Evolutionary conservation across 2,113 vertebrate genomes (phyloP).

Genomic region (Perca fluviatilis): DNA sequence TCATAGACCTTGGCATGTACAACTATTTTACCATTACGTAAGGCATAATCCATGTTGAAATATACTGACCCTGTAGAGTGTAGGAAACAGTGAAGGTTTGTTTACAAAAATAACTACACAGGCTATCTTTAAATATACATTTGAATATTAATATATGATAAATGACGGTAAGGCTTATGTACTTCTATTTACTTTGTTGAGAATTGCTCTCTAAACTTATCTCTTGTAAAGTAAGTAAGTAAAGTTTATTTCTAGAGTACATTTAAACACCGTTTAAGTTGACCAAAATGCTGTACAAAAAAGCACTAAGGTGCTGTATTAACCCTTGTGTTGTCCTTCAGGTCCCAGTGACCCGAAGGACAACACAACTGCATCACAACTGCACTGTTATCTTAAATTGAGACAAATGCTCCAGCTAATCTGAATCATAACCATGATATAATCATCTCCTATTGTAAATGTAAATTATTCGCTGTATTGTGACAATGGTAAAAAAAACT

Average conservation of each 20-base stretch:
- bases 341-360: too few relatives aligned
- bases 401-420: constrained; percentile 15
- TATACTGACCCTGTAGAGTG: neutral
- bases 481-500: constrained; percentile 19
- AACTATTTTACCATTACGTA: neutral
- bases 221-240: too few relatives aligned
- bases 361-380: neutral
- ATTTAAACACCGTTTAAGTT: too few relatives aligned
- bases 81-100: too few relatives aligned
- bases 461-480: constrained; percentile 28
- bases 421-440: neutral
- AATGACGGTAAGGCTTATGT: neutral
- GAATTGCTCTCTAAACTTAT: too few relatives aligned
- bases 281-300: too few relatives aligned
- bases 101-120: neutral
- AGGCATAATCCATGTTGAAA: neutral
- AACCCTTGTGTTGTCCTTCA: too few relatives aligned
- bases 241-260: too few relatives aligned
- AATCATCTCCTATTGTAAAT: constrained; percentile 1
- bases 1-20: neutral
- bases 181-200: too few relatives aligned
- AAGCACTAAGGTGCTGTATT: too few relatives aligned
- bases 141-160: neutral
- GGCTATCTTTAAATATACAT: neutral
- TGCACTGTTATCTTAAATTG: neutral